These are phyloP conservation scores for Anas bernieri DNA, from an alignment of 2,797 vertebrate genomes.

Conservation along the genomic window DNA sequence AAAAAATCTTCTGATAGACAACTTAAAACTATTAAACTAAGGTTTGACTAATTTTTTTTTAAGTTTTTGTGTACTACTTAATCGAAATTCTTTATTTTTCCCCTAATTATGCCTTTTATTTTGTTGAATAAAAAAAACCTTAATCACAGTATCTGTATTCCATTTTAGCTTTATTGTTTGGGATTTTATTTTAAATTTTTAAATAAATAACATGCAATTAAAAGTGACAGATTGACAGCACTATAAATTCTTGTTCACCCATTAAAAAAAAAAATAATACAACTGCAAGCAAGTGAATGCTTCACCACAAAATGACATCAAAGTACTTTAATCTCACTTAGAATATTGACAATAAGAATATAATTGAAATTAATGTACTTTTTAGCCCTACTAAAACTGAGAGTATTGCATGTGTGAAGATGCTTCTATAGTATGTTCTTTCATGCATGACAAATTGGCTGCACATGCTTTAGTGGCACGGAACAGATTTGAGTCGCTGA, in stretches of 20 bases:
- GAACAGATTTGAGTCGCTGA: not conserved
- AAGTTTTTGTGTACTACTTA: not conserved
- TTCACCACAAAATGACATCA: not conserved
- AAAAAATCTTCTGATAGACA: not conserved
- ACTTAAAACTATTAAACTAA: not conserved
- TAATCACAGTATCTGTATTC: not conserved
- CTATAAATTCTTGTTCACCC: not conserved
- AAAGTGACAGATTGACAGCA: not conserved
- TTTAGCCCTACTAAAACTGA: not conserved
- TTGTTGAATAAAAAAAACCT: not conserved
- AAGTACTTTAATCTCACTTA: not conserved
- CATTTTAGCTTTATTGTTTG: not conserved
- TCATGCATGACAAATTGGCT: not conserved
- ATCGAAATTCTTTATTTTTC: not conserved
- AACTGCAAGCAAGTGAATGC: not conserved
- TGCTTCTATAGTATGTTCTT: not conserved
- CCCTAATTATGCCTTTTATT: not conserved
- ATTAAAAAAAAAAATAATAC: not conserved
- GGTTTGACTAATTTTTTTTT: not conserved
- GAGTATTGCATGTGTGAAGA: not conserved
- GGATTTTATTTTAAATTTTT: not conserved
- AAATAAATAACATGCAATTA: not conserved
- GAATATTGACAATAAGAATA: not conserved
- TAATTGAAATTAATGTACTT: conserved; percentile 12
- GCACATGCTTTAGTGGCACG: not conserved